These are phyloP conservation scores for Entelurus aequoreus DNA, from an alignment of 2,113 vertebrate genomes.

Conservation along the genomic window DNA sequence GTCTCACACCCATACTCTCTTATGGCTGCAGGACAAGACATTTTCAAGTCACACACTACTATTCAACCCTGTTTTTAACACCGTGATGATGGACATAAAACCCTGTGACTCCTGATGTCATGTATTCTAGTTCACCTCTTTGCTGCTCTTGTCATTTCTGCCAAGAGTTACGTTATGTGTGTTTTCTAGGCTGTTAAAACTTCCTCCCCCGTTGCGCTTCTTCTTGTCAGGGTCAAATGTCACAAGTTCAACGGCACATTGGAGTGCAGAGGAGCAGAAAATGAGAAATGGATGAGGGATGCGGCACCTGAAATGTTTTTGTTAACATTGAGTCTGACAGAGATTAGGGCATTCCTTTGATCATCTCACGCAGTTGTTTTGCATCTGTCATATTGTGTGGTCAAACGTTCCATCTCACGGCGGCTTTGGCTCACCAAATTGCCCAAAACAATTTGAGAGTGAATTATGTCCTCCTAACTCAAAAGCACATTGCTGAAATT, in stretches of 20 bases:
- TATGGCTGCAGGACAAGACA: neutral
- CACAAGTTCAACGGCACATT: conserved; percentile 11
- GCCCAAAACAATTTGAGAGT: conserved; percentile 21
- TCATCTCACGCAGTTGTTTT: conserved; percentile 38
- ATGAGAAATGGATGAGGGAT: conserved; percentile 11
- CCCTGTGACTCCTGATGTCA: conserved; percentile 12
- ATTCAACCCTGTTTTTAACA: conserved; percentile 10
- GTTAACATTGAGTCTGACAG: conserved; percentile 20
- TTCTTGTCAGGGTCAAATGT: conserved; percentile 21
- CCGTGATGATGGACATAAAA: conserved; percentile 29
- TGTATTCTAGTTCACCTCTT: conserved; percentile 1
- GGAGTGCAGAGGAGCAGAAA: conserved; percentile 24
- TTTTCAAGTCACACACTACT: neutral
- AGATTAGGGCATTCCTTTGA: conserved; percentile 32
- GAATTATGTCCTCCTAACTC: conserved; percentile 13
- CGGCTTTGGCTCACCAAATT: conserved; percentile 7
- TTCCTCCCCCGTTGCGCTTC: neutral
- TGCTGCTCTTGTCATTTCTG: neutral
- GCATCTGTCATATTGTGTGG: conserved; percentile 21
- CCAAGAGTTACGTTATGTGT: neutral
- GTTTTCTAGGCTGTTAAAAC: neutral
- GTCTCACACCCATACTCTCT: neutral
- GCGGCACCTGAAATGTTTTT: conserved; percentile 30
- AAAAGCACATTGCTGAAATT: conserved; percentile 8
- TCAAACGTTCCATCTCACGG: conserved; percentile 15